Evolutionary conservation across 2,797 vertebrate species (phyloP).

Genomic region (Gadopsis bispinosus): DNA sequence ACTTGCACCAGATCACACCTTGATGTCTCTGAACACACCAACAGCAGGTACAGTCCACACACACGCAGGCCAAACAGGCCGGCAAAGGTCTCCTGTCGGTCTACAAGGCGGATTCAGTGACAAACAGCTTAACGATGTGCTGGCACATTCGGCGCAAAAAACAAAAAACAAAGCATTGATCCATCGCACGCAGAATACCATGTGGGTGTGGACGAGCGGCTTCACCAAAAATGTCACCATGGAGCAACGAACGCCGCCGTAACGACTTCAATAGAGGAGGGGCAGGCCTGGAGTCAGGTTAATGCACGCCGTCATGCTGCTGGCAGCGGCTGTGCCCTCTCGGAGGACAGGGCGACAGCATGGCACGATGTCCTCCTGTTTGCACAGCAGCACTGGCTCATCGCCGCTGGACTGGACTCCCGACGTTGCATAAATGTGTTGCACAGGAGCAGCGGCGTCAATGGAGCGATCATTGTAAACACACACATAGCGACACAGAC

Average conservation of each 20-base stretch:
- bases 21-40: slow-evolving; percentile 14
- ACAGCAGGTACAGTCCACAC: slow-evolving; percentile 32
- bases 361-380: slow-evolving; percentile 42
- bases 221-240: slow-evolving; percentile 57
- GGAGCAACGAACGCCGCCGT: slow-evolving; percentile 36
- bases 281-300: slow-evolving; percentile 40
- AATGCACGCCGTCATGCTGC: slow-evolving; percentile 35
- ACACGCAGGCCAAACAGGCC: slow-evolving; percentile 61
- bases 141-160: background rate
- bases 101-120: slow-evolving; percentile 30
- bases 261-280: slow-evolving; percentile 19
- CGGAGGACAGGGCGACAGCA: slow-evolving; percentile 42
- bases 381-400: slow-evolving; percentile 51
- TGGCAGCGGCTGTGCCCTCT: slow-evolving; percentile 46
- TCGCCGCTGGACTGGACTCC: slow-evolving; percentile 45
- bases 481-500: slow-evolving; percentile 10
- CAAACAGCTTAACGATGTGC: slow-evolving; percentile 30
- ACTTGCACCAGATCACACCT: slow-evolving; percentile 23
- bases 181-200: slow-evolving; percentile 52
- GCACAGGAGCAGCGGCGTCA: slow-evolving; percentile 54
- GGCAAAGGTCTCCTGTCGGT: slow-evolving; percentile 34
- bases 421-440: slow-evolving; percentile 58
- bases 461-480: slow-evolving; percentile 26
- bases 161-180: slow-evolving; percentile 8
- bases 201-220: slow-evolving; percentile 80